Evolutionary conservation across 2,888 invertebrate species (phyloP), one percentile per base, ranked within the genome.

Genomic region (Chrysolina oricalcia): DNA sequence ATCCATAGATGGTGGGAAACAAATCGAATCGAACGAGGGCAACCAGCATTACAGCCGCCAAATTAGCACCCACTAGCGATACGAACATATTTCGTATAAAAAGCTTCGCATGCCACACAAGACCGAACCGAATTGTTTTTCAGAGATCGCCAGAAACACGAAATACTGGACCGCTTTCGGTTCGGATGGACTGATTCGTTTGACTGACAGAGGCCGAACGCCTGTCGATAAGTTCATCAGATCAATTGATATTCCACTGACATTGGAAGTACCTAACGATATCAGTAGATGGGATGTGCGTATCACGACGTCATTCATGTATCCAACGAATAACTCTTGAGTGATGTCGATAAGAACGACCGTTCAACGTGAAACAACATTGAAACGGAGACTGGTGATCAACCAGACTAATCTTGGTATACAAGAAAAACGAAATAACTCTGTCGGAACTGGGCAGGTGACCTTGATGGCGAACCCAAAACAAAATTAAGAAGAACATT

Each of bases 1-100:
- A 83, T 35, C 85, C 87, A 73, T 86, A 85, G 43, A 87, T 41
- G 1, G 84, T 85, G 64, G 81, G 72, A 13, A 76, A 69, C 8
- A 74, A 21, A 19, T 79, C 78, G 13, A 71, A 71, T 68, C 75
- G 78, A 1, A 74, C 56, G 46, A 73, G 53, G 11, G 68, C 72
- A 19, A 74, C 41, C 43, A 70, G 10, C 0, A 70, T 35, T n/a
- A 56, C 67, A 1, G 23, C 66, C 4, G 63, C 59, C 19, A 78
- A 53, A 62, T 77, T 68, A n/a, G 53, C 53, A 41, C 70, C 56
- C 9, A 75, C 50, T 43, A 78, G 46, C 9, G 77, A 78, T 5
- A 69, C 70, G 10, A 80, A 50, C 74, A 77, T 77, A 1, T 69
- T 67, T 35, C 6, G 35, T 35, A 8, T 8, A 35, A 35, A 35